Base-by-base conservation (phyloP, 2,113 vertebrate species). In the Nothocercus nigrocapillus region DNA sequence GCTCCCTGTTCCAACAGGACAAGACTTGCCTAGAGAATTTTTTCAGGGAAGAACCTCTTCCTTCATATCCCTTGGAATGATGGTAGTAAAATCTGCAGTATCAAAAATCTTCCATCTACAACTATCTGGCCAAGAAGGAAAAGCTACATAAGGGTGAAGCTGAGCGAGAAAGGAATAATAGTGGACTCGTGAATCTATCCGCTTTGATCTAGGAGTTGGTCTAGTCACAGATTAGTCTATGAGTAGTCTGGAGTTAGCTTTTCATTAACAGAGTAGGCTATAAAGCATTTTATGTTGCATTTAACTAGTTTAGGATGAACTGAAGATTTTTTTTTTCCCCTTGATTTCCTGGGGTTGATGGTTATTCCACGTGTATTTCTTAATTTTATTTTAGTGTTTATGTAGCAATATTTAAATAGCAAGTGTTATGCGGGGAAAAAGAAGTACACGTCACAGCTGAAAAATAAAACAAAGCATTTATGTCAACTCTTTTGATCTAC, bases 311-410 rank as follows among this genome's bases (percentile, higher is more conserved):
- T 75, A 0, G 1, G 36, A 76, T 91, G 44, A 89, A 40, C 69
- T 72, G 62, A 49, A 89, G 69, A 61, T 68, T 19, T 44, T 88
- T 90, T 56, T 79, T 90, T 56, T 79, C 42, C 42, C 82, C 90
- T 53, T 64, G 47, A 47, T 78, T 94, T 79, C 44, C 11, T 66
- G 40, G 13, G 6, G 76, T 91, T 84, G 73, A 92, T 84, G 92
- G 84, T 90, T 96, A 72, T 92, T 97, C 74, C 86, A 96, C 69
- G 69, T 95, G 75, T 79, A 67, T 38, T 78, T 93, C 61, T 85
- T 95, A 2, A n/a, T 88, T 88, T 95, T 94, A 72, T 72, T 53
- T 76, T 40, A 49, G 25, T 89, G 8, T 91, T 89, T 90, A 30
- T 86, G 6, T 78, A 84, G 68, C 76, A 62, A 86, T 47, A 63